phyloP scores from a whole-genome alignment of 2,797 vertebrate genomes.

The Argya squamiceps region DNA sequence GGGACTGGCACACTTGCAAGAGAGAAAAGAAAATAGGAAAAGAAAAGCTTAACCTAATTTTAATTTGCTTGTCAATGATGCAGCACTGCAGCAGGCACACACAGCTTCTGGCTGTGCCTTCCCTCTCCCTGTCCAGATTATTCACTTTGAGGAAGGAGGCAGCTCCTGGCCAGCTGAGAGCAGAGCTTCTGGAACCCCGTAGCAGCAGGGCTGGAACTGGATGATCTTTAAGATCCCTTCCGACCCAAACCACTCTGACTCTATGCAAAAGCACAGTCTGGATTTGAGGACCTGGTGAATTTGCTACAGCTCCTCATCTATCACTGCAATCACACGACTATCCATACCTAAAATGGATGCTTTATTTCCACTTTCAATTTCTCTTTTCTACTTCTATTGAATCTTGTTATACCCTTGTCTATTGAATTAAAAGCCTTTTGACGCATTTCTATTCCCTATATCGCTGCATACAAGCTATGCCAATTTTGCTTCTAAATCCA shows the following conservation, averaged over 20 bases:
- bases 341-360: not conserved
- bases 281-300: not conserved
- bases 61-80: not conserved
- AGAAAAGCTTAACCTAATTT: not conserved
- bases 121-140: not conserved
- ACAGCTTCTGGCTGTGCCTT: not conserved
- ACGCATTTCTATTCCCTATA: not conserved
- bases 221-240: not conserved
- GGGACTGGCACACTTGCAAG: not conserved
- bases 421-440: constrained; percentile 49
- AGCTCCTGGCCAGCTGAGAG: not conserved
- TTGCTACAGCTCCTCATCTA: not conserved
- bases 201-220: not conserved
- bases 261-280: not conserved
- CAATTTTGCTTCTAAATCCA: constrained; percentile 35
- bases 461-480: not conserved
- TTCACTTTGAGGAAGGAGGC: not conserved
- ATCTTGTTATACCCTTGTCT: constrained; percentile 10
- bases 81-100: not conserved
- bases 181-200: not conserved
- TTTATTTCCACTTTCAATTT: constrained; percentile 29
- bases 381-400: not conserved
- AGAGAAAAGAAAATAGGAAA: not conserved
- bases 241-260: not conserved
- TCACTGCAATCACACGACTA: not conserved